These are phyloP conservation scores for Bettongia penicillata DNA, from an alignment of 2,113 vertebrate genomes.

Conservation along the genomic window DNA sequence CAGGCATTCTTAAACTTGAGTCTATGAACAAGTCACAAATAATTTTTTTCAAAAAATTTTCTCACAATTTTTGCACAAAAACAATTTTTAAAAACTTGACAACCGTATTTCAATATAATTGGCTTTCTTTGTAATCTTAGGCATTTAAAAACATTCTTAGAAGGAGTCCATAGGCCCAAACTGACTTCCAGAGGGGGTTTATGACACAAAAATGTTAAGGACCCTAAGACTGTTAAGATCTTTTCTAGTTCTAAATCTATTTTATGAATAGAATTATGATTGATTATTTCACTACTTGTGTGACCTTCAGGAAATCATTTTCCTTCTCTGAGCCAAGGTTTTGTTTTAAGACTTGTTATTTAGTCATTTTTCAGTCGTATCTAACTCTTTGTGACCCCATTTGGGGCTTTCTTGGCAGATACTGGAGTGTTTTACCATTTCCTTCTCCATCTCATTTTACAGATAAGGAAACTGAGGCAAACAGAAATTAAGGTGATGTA, in stretches of 20 bases:
- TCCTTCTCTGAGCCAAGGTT: not conserved
- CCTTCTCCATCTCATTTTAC: not conserved
- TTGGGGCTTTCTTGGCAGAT: too few relatives aligned
- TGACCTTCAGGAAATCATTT: not conserved
- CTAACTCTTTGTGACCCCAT: not conserved
- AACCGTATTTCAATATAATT: not conserved
- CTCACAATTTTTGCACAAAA: too few relatives aligned
- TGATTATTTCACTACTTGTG: not conserved
- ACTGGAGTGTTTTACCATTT: not conserved
- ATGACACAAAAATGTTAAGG: not conserved
- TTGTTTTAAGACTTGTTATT: not conserved
- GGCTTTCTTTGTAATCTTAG: not conserved
- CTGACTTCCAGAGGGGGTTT: not conserved
- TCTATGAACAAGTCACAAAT: too few relatives aligned
- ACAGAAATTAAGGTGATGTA: not conserved
- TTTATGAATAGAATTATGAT: not conserved
- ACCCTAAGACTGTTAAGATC: not conserved
- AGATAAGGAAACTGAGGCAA: not conserved
- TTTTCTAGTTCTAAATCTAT: not conserved
- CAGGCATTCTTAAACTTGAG: not conserved
- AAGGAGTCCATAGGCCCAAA: not conserved
- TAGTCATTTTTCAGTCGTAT: not conserved
- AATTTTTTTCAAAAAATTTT: too few relatives aligned
- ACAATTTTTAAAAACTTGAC: not conserved
- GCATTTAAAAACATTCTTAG: not conserved